Evolutionary conservation across 2,888 invertebrate genomes (phyloP).

Genomic region (Coenonympha glycerion): DNA sequence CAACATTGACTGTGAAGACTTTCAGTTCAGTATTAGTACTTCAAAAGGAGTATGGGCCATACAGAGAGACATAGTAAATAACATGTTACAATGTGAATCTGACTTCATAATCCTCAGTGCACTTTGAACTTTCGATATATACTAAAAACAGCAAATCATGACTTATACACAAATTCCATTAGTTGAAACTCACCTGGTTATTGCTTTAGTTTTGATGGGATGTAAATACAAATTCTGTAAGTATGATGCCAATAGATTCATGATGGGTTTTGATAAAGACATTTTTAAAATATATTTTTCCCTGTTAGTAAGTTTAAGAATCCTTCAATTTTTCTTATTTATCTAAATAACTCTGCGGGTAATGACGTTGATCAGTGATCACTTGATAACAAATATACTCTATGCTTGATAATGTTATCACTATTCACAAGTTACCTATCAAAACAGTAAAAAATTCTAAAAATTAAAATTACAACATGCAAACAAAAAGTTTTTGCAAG

Average conservation of each 20-base stretch:
- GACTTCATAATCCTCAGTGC: no score
- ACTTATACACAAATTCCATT: not conserved
- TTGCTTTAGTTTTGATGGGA: conserved; percentile 85
- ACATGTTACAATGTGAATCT: no score
- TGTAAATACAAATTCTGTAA: conserved; percentile 84
- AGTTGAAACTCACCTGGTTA: conserved; percentile 81
- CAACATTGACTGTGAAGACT: no score
- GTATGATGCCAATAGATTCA: conserved; percentile 81
- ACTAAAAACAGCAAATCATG: conserved; percentile 1
- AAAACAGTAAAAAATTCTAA: not conserved
- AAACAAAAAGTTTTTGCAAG: no score
- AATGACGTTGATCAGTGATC: conserved; percentile 16
- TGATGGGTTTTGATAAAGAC: conserved; percentile 83
- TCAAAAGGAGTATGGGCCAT: no score
- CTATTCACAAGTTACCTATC: not conserved
- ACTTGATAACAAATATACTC: no score
- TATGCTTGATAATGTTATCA: conserved; percentile 27
- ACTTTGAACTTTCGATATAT: conserved; percentile 14
- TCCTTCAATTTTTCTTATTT: not conserved
- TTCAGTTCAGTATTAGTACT: no score
- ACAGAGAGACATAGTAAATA: no score
- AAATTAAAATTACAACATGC: no score
- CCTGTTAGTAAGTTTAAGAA: not conserved
- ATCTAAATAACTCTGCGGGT: not conserved
- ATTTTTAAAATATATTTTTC: conserved; percentile 51